Evolutionary conservation across 2,888 invertebrate genomes (phyloP), one percentile per base, ranked within the genome.

Genomic region (Elaeidobius kamerunicus): DNA sequence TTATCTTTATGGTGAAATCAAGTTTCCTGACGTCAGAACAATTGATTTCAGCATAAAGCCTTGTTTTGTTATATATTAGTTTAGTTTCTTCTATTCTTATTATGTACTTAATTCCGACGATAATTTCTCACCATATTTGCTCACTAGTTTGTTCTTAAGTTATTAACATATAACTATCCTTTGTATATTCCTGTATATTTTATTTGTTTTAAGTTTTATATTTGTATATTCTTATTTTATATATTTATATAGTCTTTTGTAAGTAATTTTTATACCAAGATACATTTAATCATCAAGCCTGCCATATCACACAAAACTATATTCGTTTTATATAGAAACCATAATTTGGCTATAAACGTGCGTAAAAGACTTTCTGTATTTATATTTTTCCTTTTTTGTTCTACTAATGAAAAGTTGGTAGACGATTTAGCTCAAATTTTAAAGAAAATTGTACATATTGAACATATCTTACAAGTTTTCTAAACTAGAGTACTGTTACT

Each of bases 401-500:
- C 12, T 39, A 19, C 9, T 12, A n/a, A 39, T 19, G 19, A 39
- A 39, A 32, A 43, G 19, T 50, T 61, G 60, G 60, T 57, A 60
- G 52, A 55, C 51, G 51, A 44, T 57, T 66, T 72, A 72, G 72
- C 72, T 72, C 72, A 72, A 72, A 64, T 53, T 64, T 39, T 27
- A 27, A 46, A 52, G 19, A 41, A 48, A 15, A 51, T 58, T 72
- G 70, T 72, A 72, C 52, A 72, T 71, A 72, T 45, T 67, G 64
- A 63, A 67, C 63, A 67, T 69, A 70, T 69, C 68, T 67, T 68
- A 68, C 67, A 67, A 67, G 63, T 72, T 72, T 71, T 72, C 70
- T 71, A 72, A 69, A 64, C 66, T 69, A 69, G 68, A 67, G 67
- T 67, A 70, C 68, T 71, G 70, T 69, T 70, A 70, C 65, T 70